Conservation (phyloP, 2,888 invertebrate genomes). For the Ophion costatus region DNA sequence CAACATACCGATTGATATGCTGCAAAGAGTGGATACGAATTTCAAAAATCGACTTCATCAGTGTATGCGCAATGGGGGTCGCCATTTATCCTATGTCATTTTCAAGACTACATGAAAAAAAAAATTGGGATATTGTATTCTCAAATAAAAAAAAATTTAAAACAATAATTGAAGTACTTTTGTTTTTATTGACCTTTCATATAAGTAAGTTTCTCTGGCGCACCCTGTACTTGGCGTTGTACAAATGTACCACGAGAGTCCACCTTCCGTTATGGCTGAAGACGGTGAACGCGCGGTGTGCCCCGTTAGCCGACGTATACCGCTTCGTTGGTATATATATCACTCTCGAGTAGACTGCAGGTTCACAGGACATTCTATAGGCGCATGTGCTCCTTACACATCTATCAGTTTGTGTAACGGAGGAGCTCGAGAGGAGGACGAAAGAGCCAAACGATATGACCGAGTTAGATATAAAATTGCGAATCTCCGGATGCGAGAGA, state of each 20-base stretch:
- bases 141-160: no score
- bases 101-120: no score
- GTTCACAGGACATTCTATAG: conserved; percentile 21
- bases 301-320: conserved; percentile 55
- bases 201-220: no score
- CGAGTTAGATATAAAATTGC: conserved; percentile 57
- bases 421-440: conserved; percentile 9
- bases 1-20: no score
- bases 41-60: no score
- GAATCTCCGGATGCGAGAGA: conserved; percentile 58
- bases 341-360: conserved; percentile 20
- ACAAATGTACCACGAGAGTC: conserved; percentile 29
- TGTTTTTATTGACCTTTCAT: no score
- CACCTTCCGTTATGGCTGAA: conserved; percentile 61
- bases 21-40: no score
- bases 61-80: no score
- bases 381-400: not conserved
- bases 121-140: no score
- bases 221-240: conserved; percentile 31
- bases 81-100: no score
- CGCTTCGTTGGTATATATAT: conserved; percentile 29
- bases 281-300: conserved; percentile 26
- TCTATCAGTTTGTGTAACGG: not conserved
- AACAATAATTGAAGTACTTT: no score
- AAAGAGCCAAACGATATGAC: conserved; percentile 35